These are phyloP conservation scores for Charaxes varanes DNA, from an alignment of 1,140 invertebrate genomes.

Conservation along the genomic window DNA sequence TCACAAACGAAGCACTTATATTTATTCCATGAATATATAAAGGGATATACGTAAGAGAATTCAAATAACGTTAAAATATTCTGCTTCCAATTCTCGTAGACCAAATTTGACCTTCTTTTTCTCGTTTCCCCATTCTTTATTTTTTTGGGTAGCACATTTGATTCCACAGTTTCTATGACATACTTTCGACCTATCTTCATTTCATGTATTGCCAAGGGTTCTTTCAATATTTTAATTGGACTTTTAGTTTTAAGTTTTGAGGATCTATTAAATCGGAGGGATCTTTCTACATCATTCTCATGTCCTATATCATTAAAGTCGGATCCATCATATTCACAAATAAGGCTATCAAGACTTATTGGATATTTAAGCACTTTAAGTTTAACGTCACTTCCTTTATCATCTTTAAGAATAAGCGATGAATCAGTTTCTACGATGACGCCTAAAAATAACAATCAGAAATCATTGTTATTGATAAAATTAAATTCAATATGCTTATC, in stretches of 20 bases:
- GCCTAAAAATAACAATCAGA: slow-evolving; percentile 42
- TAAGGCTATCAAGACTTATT: slow-evolving; percentile 30
- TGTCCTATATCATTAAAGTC: slow-evolving; percentile 4
- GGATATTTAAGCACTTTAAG: slow-evolving; percentile 38
- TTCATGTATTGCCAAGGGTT: slow-evolving; percentile 25
- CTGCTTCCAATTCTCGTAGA: slow-evolving; percentile 31
- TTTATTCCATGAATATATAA: slow-evolving; percentile 40
- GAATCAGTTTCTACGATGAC: slow-evolving; percentile 40
- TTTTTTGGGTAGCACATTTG: slow-evolving; percentile 1
- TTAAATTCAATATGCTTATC: neutral
- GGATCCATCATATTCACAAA: slow-evolving; percentile 30
- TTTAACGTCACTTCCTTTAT: slow-evolving; percentile 37
- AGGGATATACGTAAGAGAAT: slow-evolving; percentile 47
- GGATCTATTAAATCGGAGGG: too few species aligned
- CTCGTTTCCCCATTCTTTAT: slow-evolving; percentile 29
- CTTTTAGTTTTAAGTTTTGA: too few species aligned
- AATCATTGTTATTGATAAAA: slow-evolving; percentile 6
- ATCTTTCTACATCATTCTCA: too few species aligned
- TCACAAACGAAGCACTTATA: slow-evolving; percentile 53
- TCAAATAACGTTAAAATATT: slow-evolving; percentile 47
- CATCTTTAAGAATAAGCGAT: slow-evolving; percentile 42
- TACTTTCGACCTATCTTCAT: slow-evolving; percentile 9
- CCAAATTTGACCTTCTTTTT: slow-evolving; percentile 10
- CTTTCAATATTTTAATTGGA: slow-evolving; percentile 22
- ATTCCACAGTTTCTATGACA: slow-evolving; percentile 9